These are phyloP conservation scores for Gasterosteus aculeatus DNA, from an alignment of 2,113 vertebrate genomes.

Conservation along the genomic window DNA sequence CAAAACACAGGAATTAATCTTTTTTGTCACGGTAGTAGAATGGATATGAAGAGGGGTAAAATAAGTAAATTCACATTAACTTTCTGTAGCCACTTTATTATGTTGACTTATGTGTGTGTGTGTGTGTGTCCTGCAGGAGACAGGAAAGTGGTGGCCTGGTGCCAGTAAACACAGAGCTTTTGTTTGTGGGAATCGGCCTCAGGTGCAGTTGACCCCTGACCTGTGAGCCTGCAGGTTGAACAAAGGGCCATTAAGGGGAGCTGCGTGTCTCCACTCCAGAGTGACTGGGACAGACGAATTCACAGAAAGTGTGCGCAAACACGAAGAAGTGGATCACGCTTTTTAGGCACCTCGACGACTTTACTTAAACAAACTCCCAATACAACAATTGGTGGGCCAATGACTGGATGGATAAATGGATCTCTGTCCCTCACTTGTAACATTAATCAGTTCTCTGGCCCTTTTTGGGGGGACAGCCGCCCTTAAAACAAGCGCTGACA, in stretches of 20 bases:
- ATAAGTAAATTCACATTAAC: neutral
- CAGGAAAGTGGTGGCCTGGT: constrained; percentile 75
- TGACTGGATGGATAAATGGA: neutral
- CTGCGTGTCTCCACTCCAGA: constrained; percentile 62
- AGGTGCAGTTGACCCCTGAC: constrained; percentile 84
- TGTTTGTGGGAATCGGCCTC: constrained; percentile 83
- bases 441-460: constrained; percentile 10
- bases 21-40: neutral
- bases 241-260: constrained; percentile 80
- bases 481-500: constrained; percentile 68
- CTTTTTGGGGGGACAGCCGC: constrained; percentile 35
- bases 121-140: constrained; percentile 34
- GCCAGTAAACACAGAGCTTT: constrained; percentile 78
- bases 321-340: neutral
- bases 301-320: constrained; percentile 52
- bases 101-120: constrained; percentile 4
- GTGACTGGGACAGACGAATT: constrained; percentile 57
- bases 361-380: neutral
- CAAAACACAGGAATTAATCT: neutral
- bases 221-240: constrained; percentile 78
- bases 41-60: neutral
- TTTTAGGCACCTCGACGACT: neutral
- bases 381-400: neutral
- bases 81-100: constrained; percentile 13
- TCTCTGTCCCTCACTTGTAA: constrained; percentile 6